phyloP scores from a whole-genome alignment of 2,797 vertebrate species.

The Enteromius fasciolatus region DNA sequence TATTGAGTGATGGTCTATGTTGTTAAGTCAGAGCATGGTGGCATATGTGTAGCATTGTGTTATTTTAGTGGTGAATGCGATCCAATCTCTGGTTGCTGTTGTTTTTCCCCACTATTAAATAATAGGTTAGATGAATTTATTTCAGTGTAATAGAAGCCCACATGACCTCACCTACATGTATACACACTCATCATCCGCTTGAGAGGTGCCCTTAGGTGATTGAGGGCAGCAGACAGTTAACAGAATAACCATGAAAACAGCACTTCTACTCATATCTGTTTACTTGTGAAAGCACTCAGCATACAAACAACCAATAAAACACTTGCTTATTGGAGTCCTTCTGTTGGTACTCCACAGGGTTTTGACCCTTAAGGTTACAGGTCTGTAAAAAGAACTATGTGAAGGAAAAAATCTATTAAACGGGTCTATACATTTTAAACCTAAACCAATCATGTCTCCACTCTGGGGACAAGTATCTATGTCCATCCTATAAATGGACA shows the following conservation, averaged over 20 bases:
- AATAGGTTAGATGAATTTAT: not conserved
- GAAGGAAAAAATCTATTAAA: not conserved
- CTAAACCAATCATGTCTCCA: not conserved
- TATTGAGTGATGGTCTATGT: not conserved
- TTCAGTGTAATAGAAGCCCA: not conserved
- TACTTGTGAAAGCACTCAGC: conserved; percentile 31
- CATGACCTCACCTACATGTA: not conserved
- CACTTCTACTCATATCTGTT: conserved; percentile 26
- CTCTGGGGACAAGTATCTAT: not conserved
- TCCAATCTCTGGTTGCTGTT: not conserved
- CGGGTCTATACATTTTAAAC: not conserved
- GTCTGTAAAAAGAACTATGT: conserved; percentile 15
- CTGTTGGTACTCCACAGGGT: not conserved
- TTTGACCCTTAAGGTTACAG: conserved; percentile 17
- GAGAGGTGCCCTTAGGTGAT: conserved; percentile 38
- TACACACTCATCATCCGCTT: conserved; percentile 1
- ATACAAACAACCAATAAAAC: conserved; percentile 31
- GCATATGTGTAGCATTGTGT: not conserved
- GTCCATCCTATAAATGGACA: not conserved
- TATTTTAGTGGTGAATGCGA: not conserved
- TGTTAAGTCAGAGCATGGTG: not conserved
- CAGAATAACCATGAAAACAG: conserved; percentile 16
- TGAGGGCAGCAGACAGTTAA: conserved; percentile 43
- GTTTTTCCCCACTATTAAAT: not conserved
- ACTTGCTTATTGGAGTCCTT: conserved; percentile 4